Conservation (phyloP, 92 coral and sea anemone species). For the Pocillopora meandrina region DNA sequence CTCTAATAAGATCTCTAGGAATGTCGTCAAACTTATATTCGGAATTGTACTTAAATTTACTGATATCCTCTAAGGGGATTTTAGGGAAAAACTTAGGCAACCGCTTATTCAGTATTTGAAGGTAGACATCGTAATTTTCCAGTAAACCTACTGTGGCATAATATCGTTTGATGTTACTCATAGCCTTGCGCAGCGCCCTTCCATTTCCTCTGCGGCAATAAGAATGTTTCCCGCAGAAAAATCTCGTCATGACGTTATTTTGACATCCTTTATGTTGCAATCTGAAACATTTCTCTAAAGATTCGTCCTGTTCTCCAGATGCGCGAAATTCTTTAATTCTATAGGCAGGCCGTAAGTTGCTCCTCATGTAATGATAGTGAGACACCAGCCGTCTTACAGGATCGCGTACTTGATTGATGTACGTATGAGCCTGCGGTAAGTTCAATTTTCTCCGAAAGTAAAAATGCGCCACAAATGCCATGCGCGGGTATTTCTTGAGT, state of each 20-base stretch:
- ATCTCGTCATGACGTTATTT: constrained; percentile 84
- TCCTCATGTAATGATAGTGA: constrained; percentile 82
- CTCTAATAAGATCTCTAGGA: constrained; percentile 47
- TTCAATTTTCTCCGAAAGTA: constrained; percentile 75
- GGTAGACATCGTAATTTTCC: constrained; percentile 70
- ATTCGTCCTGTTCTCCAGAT: constrained; percentile 71
- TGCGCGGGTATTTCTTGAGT: constrained; percentile 54
- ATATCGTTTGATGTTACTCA: constrained; percentile 68
- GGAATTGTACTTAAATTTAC: constrained; percentile 62
- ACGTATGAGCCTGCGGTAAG: constrained; percentile 74
- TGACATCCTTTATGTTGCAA: constrained; percentile 85
- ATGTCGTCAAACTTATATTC: constrained; percentile 54
- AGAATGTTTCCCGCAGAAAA: constrained; percentile 87
- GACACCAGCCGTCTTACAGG: constrained; percentile 94
- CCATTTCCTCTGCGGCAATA: constrained; percentile 73
- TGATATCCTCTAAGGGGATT: constrained; percentile 30
- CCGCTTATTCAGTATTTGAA: constrained; percentile 74
- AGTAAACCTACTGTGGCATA: constrained; percentile 85
- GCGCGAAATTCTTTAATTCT: constrained; percentile 61
- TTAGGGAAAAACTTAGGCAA: constrained; percentile 72
- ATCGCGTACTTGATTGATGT: constrained; percentile 91
- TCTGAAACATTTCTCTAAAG: constrained; percentile 73
- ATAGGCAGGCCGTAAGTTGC: constrained; percentile 62
- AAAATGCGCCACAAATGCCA: constrained; percentile 87
- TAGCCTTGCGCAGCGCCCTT: constrained; percentile 77